Base-by-base conservation (phyloP, 2,888 invertebrate species). In the Melanchra persicariae region DNA sequence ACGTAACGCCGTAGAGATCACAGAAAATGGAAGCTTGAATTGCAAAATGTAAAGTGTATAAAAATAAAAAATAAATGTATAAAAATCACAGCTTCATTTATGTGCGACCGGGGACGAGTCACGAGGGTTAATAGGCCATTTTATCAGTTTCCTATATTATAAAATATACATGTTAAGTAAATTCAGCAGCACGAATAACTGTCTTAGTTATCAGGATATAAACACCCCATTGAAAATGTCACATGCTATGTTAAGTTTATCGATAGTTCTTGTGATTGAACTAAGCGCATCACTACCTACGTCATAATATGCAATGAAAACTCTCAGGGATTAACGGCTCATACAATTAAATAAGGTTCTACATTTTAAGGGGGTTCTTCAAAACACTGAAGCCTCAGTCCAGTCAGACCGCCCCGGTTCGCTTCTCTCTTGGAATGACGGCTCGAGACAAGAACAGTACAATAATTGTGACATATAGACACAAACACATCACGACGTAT, bases 1-100 rank as follows among this genome's bases (percentile, higher is more conserved):
- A 85, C 66, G 57, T 74, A 83, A 83, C 74, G 66, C 77, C 55
- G 57, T 79, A 69, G 91, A 93, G 91, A 94, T 94, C 94, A 94
- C 93, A 94, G 92, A 90, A 89, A 87, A 90, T 91, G 90, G 91
- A 94, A 93, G 93, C 87, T 91, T 91, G 89, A 79, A 88, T 89
- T 89, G 90, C 82, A 85, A 88, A 87, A 82, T 70, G 81, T 87
- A 89, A 85, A 87, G 85, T 77, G 54, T 85, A 83, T 84, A 82
- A 85, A 88, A 88, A 85, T 67, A 79, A 83, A 82, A 80, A 61
- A 72, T 59, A 64, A 74, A 57, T 82, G 83, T 83, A 86, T 87
- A 84, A 84, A 85, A 88, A 92, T 93, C 93, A 93, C 91, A 93
- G 93, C 83, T 87, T 77, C 70, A 54, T 43, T 60, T 60, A 54